Percentiles rank a stretch among this genome's conserved stretches.
Conservation (phyloP, 2,113 vertebrate species). For the Xiphophorus hellerii region DNA sequence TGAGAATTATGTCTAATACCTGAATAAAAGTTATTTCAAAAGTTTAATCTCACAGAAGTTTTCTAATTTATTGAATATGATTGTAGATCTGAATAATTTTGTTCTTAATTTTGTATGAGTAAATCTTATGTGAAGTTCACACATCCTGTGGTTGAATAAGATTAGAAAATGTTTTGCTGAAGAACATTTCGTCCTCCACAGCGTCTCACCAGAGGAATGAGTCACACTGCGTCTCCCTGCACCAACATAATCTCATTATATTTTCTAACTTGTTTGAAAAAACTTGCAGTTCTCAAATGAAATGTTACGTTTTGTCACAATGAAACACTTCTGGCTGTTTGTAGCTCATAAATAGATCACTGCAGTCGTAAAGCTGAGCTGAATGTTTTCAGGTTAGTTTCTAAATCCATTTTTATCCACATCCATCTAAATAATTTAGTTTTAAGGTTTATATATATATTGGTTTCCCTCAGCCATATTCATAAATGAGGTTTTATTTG, state of each 20-base stretch:
- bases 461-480: not conserved
- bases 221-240: conserved; percentile 1
- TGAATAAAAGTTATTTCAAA: not conserved
- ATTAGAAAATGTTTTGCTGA: not conserved
- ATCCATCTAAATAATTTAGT: not conserved
- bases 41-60: not conserved
- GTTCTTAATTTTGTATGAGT: no score
- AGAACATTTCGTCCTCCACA: not conserved
- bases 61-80: not conserved
- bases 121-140: not conserved
- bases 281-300: not conserved
- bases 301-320: not conserved
- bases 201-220: not conserved
- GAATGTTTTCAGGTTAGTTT: not conserved
- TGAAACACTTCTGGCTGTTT: not conserved
- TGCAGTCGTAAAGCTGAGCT: not conserved
- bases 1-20: not conserved
- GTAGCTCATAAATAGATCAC: not conserved
- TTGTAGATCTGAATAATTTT: not conserved
- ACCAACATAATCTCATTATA: conserved; percentile 1
- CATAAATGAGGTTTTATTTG: not conserved
- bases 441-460: not conserved
- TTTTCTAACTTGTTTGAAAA: not conserved
- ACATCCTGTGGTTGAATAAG: not conserved
- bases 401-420: not conserved